Base-by-base conservation (phyloP, 2,888 invertebrate species). In the Lordiphosa andalusiaca region DNA sequence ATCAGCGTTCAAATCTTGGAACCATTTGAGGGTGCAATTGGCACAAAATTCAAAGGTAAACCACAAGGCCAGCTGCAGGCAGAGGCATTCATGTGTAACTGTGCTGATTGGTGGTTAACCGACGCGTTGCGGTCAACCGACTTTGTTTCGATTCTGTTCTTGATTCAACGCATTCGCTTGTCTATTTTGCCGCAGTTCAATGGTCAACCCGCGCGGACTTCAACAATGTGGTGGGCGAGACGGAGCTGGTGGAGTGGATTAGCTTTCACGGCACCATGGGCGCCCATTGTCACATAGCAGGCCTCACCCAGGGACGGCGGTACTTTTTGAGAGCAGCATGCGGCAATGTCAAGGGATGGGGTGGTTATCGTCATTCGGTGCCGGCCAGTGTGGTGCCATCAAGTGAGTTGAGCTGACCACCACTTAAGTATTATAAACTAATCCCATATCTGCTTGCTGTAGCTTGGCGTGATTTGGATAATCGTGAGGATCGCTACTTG, bases 301-400 rank as follows among this genome's bases (percentile, higher is more conserved):
- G 95, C 40, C 91, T 98, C 61, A 93, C 93, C n/a, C 93, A 96
- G 72, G 97, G 98, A 4, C 92, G 94, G 16, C 92, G 94, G 67
- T 98, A 98, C 90, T 96, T 94, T 90, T 96, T 98, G 89, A 92
- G 98, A 63, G 96, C 96, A 0, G 92, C 95, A n/a, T 95, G 96
- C 48, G 98, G 98, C 48, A 98, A 98, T 87, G 91, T 98, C 67
- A 96, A 96, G 87, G 98, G 98, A 1, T 98, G 94, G 92, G 96
- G 98, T 30, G 91, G 92, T 10, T 95, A 92, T 84, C 91, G 93
- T 36, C 91, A 92, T 9, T 94, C 97, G 0, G 93, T 93, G 37
- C 98, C 98, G 1, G 91, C 93, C 40, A 95, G 95, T 78, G 95
- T 97, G 6, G 94, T 96, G 40, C 97, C 98, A 10, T 97, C 97